phyloP scores from a whole-genome alignment of 53 echinoderm and acorn worm species.

The Paracentrotus lividus region DNA sequence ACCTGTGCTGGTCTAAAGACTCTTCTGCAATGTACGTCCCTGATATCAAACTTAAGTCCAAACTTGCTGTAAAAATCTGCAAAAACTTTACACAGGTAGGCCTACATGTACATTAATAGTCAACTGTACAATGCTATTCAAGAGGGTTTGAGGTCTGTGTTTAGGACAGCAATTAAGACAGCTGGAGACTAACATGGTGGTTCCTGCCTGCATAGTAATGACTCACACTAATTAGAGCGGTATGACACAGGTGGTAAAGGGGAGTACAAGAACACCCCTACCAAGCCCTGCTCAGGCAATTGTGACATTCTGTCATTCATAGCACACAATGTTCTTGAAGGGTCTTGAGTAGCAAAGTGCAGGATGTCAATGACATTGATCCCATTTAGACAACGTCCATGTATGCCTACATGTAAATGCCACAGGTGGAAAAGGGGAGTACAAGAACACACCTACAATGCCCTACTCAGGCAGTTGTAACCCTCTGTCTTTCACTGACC shows the following conservation, averaged over 20 bases:
- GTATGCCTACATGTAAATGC: too few species aligned
- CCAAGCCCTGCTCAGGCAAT: background rate
- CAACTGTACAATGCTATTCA: background rate
- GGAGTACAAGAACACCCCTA: background rate
- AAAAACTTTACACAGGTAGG: background rate
- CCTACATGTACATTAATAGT: too few species aligned
- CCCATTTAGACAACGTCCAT: background rate
- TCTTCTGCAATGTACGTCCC: too few species aligned
- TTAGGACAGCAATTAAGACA: background rate
- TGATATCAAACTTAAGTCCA: too few species aligned
- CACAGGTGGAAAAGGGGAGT: background rate
- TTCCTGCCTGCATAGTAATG: background rate
- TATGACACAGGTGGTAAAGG: background rate
- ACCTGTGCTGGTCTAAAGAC: too few species aligned
- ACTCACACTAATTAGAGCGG: conserved; percentile 14
- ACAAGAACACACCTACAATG: background rate
- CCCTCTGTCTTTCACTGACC: background rate
- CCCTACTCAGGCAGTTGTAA: background rate
- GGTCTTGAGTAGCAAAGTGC: background rate
- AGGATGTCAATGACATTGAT: background rate
- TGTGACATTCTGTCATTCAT: background rate
- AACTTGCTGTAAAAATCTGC: too few species aligned
- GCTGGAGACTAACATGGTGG: background rate
- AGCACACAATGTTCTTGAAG: background rate
- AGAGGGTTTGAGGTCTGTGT: background rate